Conservation (phyloP, 2,113 vertebrate genomes). For the Petrocephalus zakoni region DNA sequence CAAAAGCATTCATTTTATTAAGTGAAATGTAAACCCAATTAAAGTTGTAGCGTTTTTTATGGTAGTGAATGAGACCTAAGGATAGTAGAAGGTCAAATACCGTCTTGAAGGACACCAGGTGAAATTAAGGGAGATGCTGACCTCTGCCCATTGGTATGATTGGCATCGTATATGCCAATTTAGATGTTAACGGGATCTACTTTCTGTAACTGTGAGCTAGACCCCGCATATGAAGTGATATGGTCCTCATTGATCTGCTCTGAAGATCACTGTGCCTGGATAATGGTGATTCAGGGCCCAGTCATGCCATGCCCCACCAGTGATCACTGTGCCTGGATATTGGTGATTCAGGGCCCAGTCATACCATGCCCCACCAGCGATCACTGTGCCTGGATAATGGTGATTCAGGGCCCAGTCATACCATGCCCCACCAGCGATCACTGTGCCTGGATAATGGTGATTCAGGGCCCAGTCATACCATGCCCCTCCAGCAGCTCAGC, state of each 20-base stretch:
- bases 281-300: background rate
- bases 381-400: background rate
- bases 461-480: background rate
- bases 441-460: background rate
- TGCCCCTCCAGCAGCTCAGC: background rate
- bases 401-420: background rate
- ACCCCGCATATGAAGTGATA: background rate
- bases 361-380: background rate
- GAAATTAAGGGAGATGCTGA: constrained; percentile 56
- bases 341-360: background rate
- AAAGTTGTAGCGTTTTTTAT: background rate
- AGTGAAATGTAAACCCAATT: background rate
- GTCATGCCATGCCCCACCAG: background rate
- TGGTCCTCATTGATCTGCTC: background rate
- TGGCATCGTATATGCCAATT: constrained; percentile 44
- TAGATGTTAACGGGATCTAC: constrained; percentile 48
- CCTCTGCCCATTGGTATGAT: constrained; percentile 38
- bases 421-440: background rate
- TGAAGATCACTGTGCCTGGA: constrained; percentile 14
- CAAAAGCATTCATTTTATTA: background rate
- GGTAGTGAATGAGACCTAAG: background rate
- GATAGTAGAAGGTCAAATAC: constrained; percentile 28
- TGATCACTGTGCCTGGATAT: background rate
- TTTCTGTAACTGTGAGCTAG: constrained; percentile 30
- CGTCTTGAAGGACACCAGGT: constrained; percentile 54